Percentiles rank a stretch among this genome's conserved stretches.
Evolutionary conservation across 1,140 invertebrate species (phyloP).

Genomic region (Asobara japonica): DNA sequence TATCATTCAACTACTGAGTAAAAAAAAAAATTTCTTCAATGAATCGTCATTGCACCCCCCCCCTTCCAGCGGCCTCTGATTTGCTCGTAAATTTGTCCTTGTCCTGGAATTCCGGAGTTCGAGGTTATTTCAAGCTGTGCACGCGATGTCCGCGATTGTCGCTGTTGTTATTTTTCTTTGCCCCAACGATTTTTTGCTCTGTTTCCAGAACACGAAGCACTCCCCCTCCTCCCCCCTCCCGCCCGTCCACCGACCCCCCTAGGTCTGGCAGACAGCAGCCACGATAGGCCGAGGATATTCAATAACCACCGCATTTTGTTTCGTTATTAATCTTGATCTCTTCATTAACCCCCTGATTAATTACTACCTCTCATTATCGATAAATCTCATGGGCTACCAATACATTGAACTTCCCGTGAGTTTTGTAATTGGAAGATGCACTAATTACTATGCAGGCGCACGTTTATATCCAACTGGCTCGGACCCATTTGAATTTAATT

Average conservation of each 20-base stretch:
- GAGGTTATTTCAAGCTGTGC: neutral
- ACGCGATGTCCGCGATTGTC: no score
- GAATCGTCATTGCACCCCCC: neutral
- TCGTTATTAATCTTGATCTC: neutral
- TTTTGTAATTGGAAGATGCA: conserved; percentile 8
- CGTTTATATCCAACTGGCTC: neutral
- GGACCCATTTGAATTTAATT: neutral
- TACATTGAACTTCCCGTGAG: neutral
- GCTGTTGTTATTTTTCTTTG: no score
- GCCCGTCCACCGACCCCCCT: no score
- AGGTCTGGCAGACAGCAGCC: no score
- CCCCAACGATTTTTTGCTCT: neutral
- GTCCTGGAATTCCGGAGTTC: neutral
- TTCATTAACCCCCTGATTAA: neutral
- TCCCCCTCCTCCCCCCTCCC: neutral
- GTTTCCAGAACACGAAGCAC: neutral
- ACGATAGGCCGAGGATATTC: no score
- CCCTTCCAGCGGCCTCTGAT: neutral
- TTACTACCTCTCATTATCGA: neutral
- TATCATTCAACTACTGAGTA: neutral
- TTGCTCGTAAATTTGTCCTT: neutral
- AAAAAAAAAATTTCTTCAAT: neutral
- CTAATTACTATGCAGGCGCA: conserved; percentile 10
- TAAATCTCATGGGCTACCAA: neutral
- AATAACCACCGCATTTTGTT: neutral